Percentiles rank a stretch among this genome's conserved stretches.
Evolutionary conservation across 1,140 invertebrate species (phyloP).

Genomic region (Battus philenor): DNA sequence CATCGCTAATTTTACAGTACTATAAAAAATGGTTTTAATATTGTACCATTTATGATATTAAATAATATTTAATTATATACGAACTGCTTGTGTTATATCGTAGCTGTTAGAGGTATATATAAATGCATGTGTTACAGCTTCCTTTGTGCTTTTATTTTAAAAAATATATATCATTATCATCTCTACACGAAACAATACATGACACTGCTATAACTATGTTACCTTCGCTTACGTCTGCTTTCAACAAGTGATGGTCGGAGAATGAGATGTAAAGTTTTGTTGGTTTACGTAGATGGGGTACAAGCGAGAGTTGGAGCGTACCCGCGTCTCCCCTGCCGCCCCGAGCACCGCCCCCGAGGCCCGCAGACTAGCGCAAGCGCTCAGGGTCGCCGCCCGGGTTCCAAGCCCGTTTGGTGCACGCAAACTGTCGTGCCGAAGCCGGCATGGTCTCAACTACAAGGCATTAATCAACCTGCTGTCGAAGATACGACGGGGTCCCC

Average conservation of each 20-base stretch:
- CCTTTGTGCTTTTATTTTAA: constrained; percentile 2
- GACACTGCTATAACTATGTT: no score
- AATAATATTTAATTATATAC: no score
- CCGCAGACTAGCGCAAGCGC: constrained; percentile 44
- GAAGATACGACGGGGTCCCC: neutral
- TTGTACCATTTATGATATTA: no score
- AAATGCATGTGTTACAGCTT: constrained; percentile 4
- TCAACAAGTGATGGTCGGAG: neutral
- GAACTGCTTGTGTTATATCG: no score
- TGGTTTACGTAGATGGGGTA: constrained; percentile 40
- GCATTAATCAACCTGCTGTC: neutral
- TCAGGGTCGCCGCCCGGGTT: constrained; percentile 1
- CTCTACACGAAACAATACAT: no score
- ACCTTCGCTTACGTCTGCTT: no score
- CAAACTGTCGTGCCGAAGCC: neutral
- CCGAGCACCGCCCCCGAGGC: constrained; percentile 59
- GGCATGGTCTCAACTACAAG: neutral
- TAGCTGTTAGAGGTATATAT: no score
- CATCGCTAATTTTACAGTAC: no score
- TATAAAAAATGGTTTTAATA: no score
- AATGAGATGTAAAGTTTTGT: neutral
- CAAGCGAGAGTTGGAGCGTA: constrained; percentile 68
- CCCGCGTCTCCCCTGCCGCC: constrained; percentile 69
- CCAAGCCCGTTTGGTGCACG: constrained; percentile 7
- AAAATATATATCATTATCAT: constrained; percentile 2